phyloP scores from a whole-genome alignment of 2,888 invertebrate genomes.

The Gisinianus flammeolus region DNA sequence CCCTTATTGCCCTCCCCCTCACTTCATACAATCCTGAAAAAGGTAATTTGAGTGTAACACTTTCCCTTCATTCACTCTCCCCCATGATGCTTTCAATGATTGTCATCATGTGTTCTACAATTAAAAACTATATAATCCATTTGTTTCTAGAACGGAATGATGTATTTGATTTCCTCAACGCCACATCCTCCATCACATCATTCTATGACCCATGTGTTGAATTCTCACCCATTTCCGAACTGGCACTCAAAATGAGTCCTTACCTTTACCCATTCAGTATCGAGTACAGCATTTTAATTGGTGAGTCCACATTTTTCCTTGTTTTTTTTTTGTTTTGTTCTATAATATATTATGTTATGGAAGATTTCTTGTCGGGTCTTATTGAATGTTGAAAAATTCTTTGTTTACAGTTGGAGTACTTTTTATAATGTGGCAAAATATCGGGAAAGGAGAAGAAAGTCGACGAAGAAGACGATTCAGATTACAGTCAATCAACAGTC shows the following conservation, averaged over 20 bases:
- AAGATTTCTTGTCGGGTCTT: neutral
- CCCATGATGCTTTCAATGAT: too few species aligned
- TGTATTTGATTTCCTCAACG: slow-evolving; percentile 62
- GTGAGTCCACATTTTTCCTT: slow-evolving; percentile 62
- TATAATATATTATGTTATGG: neutral
- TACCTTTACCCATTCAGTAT: slow-evolving; percentile 82
- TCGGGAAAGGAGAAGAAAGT: slow-evolving; percentile 65
- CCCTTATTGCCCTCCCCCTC: slow-evolving; percentile 60
- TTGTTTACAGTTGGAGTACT: slow-evolving; percentile 70
- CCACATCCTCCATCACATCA: slow-evolving; percentile 60
- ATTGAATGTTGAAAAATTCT: neutral
- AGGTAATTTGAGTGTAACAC: slow-evolving; percentile 31
- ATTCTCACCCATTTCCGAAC: slow-evolving; percentile 59
- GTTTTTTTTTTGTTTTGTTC: neutral
- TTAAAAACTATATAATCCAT: too few species aligned
- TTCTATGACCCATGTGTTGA: slow-evolving; percentile 59
- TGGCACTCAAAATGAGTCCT: slow-evolving; percentile 68
- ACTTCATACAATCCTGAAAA: slow-evolving; percentile 56
- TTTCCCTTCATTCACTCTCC: neutral
- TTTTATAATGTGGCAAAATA: slow-evolving; percentile 76
- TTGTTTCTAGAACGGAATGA: slow-evolving; percentile 59
- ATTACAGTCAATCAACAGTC: slow-evolving; percentile 61
- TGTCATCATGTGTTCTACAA: too few species aligned
- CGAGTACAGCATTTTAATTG: slow-evolving; percentile 78
- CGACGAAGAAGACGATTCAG: slow-evolving; percentile 61